phyloP scores from a whole-genome alignment of 2,888 invertebrate species.

The Oscheius sp. region DNA sequence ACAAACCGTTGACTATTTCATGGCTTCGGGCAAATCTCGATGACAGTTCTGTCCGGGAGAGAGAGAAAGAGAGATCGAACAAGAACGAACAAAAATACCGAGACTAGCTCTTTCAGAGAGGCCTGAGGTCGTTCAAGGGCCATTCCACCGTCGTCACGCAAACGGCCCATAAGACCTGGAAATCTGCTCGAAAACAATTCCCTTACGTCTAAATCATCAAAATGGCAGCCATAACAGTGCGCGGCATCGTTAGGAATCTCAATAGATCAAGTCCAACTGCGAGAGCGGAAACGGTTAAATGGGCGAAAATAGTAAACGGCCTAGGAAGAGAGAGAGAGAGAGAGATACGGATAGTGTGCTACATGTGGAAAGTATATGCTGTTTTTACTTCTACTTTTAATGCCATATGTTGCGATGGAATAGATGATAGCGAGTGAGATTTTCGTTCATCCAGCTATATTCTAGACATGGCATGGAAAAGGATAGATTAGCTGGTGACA shows the following conservation, averaged over 20 bases:
- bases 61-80: not conserved
- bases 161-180: conserved; percentile 33
- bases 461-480: not conserved
- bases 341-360: not conserved
- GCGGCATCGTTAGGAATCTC: conserved; percentile 31
- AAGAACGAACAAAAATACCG: conserved; percentile 2
- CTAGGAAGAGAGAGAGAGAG: conserved; percentile 7
- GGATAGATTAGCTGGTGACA: no score
- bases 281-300: conserved; percentile 27
- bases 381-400: conserved; percentile 14
- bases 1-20: conserved; percentile 1
- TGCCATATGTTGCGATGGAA: conserved; percentile 26
- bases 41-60: conserved; percentile 14
- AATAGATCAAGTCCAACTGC: conserved; percentile 13
- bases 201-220: conserved; percentile 37
- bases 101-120: not conserved
- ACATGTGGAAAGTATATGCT: conserved; percentile 3
- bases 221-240: conserved; percentile 37
- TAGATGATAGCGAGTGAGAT: conserved; percentile 17
- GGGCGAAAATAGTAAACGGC: not conserved
- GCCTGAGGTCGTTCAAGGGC: conserved; percentile 28
- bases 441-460: no score
- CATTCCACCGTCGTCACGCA: conserved; percentile 31
- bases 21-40: not conserved
- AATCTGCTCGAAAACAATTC: conserved; percentile 38